Percentiles rank a stretch among this genome's conserved stretches.
Evolutionary conservation across 2,888 invertebrate genomes (phyloP).

Genomic region (Arenicola marina): DNA sequence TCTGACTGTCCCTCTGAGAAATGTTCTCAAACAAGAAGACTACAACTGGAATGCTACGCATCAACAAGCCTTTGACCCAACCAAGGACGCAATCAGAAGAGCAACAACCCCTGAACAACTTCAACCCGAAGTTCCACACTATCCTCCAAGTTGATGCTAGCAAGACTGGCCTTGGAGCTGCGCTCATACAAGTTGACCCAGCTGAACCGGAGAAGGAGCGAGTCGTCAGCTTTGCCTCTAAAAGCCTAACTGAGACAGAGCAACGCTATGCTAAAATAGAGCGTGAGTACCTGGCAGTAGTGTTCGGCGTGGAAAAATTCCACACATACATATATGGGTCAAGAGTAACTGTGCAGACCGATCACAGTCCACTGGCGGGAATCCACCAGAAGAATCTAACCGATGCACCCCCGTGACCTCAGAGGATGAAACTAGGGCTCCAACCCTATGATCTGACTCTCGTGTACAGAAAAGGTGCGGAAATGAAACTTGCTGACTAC

Average conservation of each 20-base stretch:
- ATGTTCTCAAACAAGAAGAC: neutral
- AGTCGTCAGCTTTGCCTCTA: constrained; percentile 20
- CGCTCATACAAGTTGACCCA: constrained; percentile 19
- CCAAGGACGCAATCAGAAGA: neutral
- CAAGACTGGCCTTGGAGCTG: constrained; percentile 23
- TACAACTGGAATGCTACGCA: neutral
- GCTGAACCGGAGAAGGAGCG: constrained; percentile 12
- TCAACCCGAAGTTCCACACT: neutral
- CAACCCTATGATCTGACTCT: constrained; percentile 26
- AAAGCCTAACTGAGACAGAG: constrained; percentile 18
- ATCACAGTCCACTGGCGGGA: constrained; percentile 26
- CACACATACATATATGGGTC: constrained; percentile 23
- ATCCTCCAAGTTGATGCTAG: constrained; percentile 13
- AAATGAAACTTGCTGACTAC: constrained; percentile 27
- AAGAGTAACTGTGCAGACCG: constrained; percentile 14
- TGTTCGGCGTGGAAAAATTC: constrained; percentile 24
- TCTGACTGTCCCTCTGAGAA: constrained; percentile 7
- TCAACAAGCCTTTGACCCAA: neutral
- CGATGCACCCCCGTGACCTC: constrained; percentile 18
- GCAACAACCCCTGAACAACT: neutral
- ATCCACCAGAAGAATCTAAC: constrained; percentile 24
- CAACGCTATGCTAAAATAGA: constrained; percentile 29
- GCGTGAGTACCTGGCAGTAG: constrained; percentile 28
- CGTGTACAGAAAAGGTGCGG: constrained; percentile 20
- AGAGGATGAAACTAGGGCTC: constrained; percentile 26